Base-by-base conservation (phyloP, 2,113 vertebrate genomes). In the Proterorhinus semilunaris region DNA sequence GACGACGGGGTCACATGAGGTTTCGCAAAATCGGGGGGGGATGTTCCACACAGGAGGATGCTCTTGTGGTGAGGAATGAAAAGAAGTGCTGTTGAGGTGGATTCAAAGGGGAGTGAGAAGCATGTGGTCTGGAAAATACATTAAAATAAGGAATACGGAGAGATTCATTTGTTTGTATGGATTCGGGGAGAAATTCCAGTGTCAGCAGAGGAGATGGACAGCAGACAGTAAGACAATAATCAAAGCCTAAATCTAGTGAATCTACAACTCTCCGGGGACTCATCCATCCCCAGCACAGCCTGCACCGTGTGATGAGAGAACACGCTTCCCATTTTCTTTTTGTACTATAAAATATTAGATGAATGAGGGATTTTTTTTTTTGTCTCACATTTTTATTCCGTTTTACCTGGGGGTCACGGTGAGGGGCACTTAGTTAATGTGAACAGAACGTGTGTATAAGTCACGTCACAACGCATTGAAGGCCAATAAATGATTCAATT, bases 1-100 rank as follows among this genome's bases (percentile, higher is more conserved):
- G 27, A 17, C 42, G 67, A 44, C 58, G 54, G 53, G 17, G 27
- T 9, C 53, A 66, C 43, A 75, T 61, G 64, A 61, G 71, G 66
- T 44, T 61, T 44, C 13, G 44, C 5, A 8, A 59, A 54, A 50
- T 16, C 36, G 15, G 9, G 9, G 21, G 65, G 52, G 57, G 2
- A 36, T 36, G 27, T 36, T 36, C 27, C 54, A 69, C 2, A 42
- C 21, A 50, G 68, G 57, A 68, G n/a, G 69, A 47, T 71, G 69
- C 75, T 76, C 83, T 74, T 85, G 81, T 68, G 78, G 77, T 80
- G 65, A 5, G 27, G 27, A 36, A 71, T 85, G 71, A 89, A 89
- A 90, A 91, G 79, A 63, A 65, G 54, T 78, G 82, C 89, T 92
- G 88, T 88, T 87, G 80, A 72, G 64, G 68, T 13, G 74, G 74